A percentile compares a stretch with the other conserved stretches of the same genome.
These are phyloP conservation scores for Poeciliopsis presidionis DNA, from an alignment of 2,797 vertebrate species.

Conservation along the genomic window DNA sequence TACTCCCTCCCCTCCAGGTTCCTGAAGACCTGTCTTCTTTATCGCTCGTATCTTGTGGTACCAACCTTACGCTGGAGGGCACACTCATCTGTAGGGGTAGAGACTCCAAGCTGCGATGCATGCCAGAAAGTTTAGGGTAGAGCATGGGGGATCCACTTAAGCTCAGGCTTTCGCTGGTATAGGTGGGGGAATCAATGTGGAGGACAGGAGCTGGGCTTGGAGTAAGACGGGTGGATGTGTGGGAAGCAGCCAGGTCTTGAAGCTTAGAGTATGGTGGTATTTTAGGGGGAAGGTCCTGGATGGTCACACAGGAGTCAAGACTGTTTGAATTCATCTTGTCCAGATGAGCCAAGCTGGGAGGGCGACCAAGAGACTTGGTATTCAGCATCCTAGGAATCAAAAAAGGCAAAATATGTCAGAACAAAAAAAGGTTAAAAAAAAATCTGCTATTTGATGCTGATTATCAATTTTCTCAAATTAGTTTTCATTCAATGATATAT, in stretches of 20 bases:
- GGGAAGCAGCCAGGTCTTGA: constrained; percentile 82
- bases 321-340: constrained; percentile 98
- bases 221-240: constrained; percentile 84
- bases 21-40: constrained; percentile 79
- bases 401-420: constrained; percentile 27
- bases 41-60: constrained; percentile 47
- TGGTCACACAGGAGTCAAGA: constrained; percentile 88
- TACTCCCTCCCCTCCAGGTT: constrained; percentile 88
- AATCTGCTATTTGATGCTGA: neutral
- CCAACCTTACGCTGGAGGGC: constrained; percentile 73
- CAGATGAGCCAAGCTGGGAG: constrained; percentile 91
- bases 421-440: neutral
- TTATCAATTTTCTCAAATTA: neutral
- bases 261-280: constrained; percentile 87
- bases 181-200: constrained; percentile 93
- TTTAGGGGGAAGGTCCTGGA: constrained; percentile 83
- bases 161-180: constrained; percentile 87
- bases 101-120: constrained; percentile 98
- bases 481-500: neutral
- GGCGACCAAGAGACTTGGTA: constrained; percentile 89
- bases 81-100: constrained; percentile 95
- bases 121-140: constrained; percentile 90
- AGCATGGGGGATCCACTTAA: constrained; percentile 84
- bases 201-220: constrained; percentile 96
- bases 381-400: constrained; percentile 80